These are phyloP conservation scores for Sander vitreus DNA, from an alignment of 2,113 vertebrate genomes.

Conservation along the genomic window DNA sequence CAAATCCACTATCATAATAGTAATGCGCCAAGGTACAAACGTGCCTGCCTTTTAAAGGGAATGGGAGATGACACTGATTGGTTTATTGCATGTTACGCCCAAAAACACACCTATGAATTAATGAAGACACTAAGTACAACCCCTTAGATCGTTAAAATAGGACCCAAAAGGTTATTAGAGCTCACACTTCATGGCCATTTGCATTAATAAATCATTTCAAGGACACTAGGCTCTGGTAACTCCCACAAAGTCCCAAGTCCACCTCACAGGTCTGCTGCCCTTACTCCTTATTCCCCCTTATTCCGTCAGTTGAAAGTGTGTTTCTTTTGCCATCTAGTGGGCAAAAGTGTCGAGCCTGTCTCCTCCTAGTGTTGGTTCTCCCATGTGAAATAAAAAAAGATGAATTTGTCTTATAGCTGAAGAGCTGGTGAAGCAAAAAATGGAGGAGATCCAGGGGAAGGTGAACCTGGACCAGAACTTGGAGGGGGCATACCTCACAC, in stretches of 20 bases:
- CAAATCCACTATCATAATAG: no score
- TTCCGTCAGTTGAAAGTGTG: not conserved
- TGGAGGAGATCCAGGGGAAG: conserved; percentile 77
- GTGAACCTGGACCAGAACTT: conserved; percentile 65
- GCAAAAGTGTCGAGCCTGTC: not conserved
- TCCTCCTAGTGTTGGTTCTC: not conserved
- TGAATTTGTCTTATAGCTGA: conserved; percentile 69
- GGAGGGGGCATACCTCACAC: conserved; percentile 86
- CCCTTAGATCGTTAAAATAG: no score
- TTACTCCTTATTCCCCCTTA: no score
- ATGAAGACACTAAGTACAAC: no score
- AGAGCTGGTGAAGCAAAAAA: conserved; percentile 82
- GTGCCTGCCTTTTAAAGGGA: no score
- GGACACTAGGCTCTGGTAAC: not conserved
- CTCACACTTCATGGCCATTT: conserved; percentile 7
- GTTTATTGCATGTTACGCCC: no score
- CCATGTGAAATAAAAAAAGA: not conserved
- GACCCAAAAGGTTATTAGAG: not conserved
- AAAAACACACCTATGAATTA: no score
- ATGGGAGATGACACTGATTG: no score
- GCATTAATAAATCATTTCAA: conserved; percentile 26
- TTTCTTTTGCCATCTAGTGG: conserved; percentile 22
- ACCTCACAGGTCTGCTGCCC: not conserved
- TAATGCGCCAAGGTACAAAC: no score
- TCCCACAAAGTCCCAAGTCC: conserved; percentile 42